A percentile compares a stretch with the other conserved stretches of the same genome.
These are phyloP conservation scores for Heterochromis multidens DNA, from an alignment of 2,113 vertebrate species.

Conservation along the genomic window DNA sequence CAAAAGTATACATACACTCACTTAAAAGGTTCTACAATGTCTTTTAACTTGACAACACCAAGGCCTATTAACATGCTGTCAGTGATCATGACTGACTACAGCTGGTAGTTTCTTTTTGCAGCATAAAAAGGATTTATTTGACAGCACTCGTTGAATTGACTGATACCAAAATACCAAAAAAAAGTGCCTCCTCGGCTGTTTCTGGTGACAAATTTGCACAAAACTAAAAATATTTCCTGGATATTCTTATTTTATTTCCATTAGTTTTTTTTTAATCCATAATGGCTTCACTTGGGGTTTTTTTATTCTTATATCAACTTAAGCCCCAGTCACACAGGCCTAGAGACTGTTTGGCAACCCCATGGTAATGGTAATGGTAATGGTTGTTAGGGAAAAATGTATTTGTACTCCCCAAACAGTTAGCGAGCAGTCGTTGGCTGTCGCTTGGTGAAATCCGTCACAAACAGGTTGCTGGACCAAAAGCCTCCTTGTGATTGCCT, in stretches of 20 bases:
- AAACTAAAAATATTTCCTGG: too few relatives aligned
- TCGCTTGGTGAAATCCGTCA: too few relatives aligned
- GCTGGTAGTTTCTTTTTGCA: fast-evolving
- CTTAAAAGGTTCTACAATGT: background rate
- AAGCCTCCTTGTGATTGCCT: background rate
- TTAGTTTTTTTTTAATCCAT: too few relatives aligned
- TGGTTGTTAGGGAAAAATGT: background rate
- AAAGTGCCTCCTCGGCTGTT: too few relatives aligned
- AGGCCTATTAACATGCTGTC: fast-evolving
- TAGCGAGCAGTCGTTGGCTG: background rate
- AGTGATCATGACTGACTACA: background rate
- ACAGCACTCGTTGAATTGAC: too few relatives aligned
- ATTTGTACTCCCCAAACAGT: fast-evolving
- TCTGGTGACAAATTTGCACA: too few relatives aligned
- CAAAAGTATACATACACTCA: background rate
- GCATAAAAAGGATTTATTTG: background rate
- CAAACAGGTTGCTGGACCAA: fast-evolving
- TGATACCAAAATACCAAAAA: fast-evolving
- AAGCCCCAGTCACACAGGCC: fast-evolving
- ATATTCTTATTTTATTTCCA: too few relatives aligned
- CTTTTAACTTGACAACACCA: background rate
- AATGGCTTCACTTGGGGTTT: too few relatives aligned
- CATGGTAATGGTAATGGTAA: background rate
- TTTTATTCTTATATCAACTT: background rate
- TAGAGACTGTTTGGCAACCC: fast-evolving